A percentile compares a stretch with the other conserved stretches of the same genome.
These are phyloP conservation scores for Euglossa dilemma DNA, from an alignment of 1,140 invertebrate species.

Conservation along the genomic window DNA sequence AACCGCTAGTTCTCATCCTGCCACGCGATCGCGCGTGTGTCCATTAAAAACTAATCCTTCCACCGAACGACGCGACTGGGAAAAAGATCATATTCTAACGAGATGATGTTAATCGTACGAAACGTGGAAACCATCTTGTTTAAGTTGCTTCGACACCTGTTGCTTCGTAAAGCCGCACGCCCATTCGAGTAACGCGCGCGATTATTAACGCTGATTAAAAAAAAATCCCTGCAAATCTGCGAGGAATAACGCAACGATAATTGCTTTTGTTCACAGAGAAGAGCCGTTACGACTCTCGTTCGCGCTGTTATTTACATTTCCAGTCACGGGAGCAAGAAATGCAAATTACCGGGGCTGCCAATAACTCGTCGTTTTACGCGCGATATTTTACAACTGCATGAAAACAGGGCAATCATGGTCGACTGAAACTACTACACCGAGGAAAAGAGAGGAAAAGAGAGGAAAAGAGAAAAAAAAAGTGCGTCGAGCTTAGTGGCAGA, in stretches of 20 bases:
- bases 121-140: background rate
- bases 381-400: background rate
- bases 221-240: background rate
- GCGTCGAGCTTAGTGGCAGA: slow-evolving; percentile 40
- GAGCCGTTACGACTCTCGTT: background rate
- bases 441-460: too few species aligned
- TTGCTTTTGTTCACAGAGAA: too few species aligned
- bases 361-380: background rate
- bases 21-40: background rate
- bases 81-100: fast-evolving
- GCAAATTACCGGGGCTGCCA: background rate
- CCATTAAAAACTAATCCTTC: background rate
- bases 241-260: background rate
- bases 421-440: background rate
- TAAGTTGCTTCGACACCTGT: slow-evolving; percentile 24
- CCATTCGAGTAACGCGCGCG: background rate
- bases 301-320: background rate
- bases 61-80: background rate
- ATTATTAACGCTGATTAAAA: background rate
- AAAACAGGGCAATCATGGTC: background rate
- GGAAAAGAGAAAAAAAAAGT: slow-evolving; percentile 29
- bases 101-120: background rate
- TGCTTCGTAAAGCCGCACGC: slow-evolving; percentile 6
- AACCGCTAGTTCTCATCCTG: background rate
- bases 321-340: background rate